Evolutionary conservation across 2,797 vertebrate species (phyloP), one percentile per base, ranked within the genome.

Genomic region (Enteromius trimaculatus): DNA sequence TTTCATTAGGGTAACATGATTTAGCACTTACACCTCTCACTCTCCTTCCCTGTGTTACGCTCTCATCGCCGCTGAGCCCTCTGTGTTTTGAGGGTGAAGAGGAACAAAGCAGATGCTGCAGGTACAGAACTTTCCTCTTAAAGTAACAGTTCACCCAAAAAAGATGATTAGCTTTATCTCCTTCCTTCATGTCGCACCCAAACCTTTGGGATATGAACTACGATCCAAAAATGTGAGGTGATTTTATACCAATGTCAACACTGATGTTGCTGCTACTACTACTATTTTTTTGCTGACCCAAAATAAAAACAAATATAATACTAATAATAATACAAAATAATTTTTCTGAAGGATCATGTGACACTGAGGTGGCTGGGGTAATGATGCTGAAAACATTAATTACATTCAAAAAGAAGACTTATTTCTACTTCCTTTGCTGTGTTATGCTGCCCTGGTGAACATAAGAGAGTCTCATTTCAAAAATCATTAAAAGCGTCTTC

Each of bases 51-150:
- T 8, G 1, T 19, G 23, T 58, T 37, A 77, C 77, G 64, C 55
- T 71, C 29, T 55, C 42, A n/a, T 53, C 55, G n/a, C 71, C 17
- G 11, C 71, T 37, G 31, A 66, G 44, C 39, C 53, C 64, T 70
- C 3, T 23, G 9, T 69, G 64, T 34, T 77, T 37, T 72, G 34
- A 55, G 66, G 44, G 16, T 65, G 42, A 42, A 34, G 42, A 77
- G 31, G 64, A 55, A 65, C 58, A 70, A 47, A 53, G 72, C 68
- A 79, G 78, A 72, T 78, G 75, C 81, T 78, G 81, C 74, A 79
- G 68, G 34, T 80, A 69, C 11, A 71, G 78, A 80, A 85, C 78
- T 62, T 70, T 81, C 29, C 74, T 71, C 77, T 68, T 58, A 72
- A 74, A 77, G 75, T 64, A 17, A 64, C 75, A 31, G 75, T 77